Evolutionary conservation across 2,797 vertebrate genomes (phyloP), one percentile per base, ranked within the genome.

Genomic region (Hemibagrus guttatus): DNA sequence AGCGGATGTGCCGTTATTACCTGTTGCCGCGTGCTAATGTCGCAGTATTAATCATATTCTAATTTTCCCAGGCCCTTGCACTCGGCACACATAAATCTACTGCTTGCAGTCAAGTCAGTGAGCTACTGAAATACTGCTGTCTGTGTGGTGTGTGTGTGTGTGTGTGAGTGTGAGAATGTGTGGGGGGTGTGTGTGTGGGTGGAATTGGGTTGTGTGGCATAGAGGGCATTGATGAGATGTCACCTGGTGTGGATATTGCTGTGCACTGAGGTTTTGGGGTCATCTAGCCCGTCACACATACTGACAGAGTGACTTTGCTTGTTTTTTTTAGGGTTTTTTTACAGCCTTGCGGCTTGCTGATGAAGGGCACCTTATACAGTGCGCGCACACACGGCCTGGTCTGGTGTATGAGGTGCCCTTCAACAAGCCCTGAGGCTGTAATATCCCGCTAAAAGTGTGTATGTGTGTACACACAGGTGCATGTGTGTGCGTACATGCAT

Each of bases 21-120:
- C 95, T 96, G 95, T 96, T 95, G 95, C 93, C 79, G 92, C 88
- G 90, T 88, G 90, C 92, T 95, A 95, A 95, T 95, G 95, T 95
- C 93, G 94, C 92, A 56, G 92, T 94, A 95, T 96, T 96, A 95
- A 96, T 96, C 95, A 95, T 95, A 95, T 95, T 95, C 94, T 95
- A 95, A 95, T 96, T 96, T 95, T 93, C 91, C 90, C 89, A 87
- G 90, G 85, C 91, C 86, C 85, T 85, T 79, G 76, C 89, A 6
- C 81, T 82, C 85, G 31, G 82, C 80, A 49, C 59, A 85, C 89
- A 93, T 94, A 95, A 95, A 96, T 95, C 92, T 92, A 89, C 87
- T 6, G 86, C 91, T 91, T 13, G 86, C 91, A 94, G 94, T 94
- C 92, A 93, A 94, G 93, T 93, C 89, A 72, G 89, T 85, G 87